These are phyloP conservation scores for Gymnorhina tibicen DNA, from an alignment of 2,113 vertebrate species.

Conservation along the genomic window DNA sequence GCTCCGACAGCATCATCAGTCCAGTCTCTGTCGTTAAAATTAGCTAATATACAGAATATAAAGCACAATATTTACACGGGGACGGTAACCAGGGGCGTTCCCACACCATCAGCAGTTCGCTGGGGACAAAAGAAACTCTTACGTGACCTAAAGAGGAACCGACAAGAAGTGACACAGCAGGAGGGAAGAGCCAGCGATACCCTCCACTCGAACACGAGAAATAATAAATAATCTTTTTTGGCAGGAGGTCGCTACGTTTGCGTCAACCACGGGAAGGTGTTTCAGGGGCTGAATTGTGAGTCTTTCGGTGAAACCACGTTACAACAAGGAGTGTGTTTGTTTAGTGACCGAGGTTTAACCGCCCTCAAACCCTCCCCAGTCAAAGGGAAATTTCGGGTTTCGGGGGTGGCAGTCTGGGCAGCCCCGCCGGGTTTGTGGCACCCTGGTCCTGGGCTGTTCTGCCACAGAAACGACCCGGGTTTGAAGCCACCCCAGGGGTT, in stretches of 20 bases:
- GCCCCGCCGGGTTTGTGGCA: not conserved
- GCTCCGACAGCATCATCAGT: not conserved
- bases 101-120: slow-evolving; percentile 67
- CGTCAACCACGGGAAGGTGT: not conserved
- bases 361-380: not conserved
- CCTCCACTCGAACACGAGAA: not conserved
- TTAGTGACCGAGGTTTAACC: not conserved
- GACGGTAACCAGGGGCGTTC: slow-evolving; percentile 67
- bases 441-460: not conserved
- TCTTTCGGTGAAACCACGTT: not conserved
- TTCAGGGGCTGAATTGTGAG: not conserved
- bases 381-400: not conserved
- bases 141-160: not conserved
- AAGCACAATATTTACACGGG: slow-evolving; percentile 78
- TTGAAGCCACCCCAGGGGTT: not conserved
- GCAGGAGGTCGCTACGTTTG: not conserved
- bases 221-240: slow-evolving; percentile 34
- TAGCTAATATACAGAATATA: slow-evolving; percentile 81
- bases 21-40: slow-evolving; percentile 69
- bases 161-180: slow-evolving; percentile 5
- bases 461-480: not conserved
- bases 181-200: not conserved
- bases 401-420: not conserved
- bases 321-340: not conserved
- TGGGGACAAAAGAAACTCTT: slow-evolving; percentile 24